These are phyloP conservation scores for Hydropsyche betteni DNA, from an alignment of 2,888 invertebrate species.

Conservation along the genomic window DNA sequence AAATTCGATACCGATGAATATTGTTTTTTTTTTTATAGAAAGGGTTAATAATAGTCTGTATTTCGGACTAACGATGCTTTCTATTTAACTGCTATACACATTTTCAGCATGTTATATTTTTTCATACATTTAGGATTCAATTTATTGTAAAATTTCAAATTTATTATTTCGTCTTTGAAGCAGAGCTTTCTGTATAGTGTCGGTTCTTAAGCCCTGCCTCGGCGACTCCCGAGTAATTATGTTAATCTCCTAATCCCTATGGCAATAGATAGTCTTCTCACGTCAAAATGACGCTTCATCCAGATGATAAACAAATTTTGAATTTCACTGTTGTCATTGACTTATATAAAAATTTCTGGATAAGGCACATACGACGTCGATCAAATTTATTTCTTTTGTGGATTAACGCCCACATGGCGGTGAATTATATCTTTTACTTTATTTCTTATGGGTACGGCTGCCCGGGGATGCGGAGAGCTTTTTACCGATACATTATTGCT, in stretches of 20 bases:
- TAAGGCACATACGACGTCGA: conserved; percentile 9
- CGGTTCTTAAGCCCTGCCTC: conserved; percentile 51
- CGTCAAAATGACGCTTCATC: conserved; percentile 24
- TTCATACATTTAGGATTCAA: not conserved
- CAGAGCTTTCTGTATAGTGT: conserved; percentile 41
- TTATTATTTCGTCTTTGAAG: conserved; percentile 14
- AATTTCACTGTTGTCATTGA: not conserved
- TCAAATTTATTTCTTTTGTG: conserved; percentile 34
- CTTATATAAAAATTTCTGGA: conserved; percentile 8
- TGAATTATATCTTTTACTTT: conserved; percentile 52
- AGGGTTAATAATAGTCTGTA: conserved; percentile 14
- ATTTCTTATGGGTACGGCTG: conserved; percentile 68
- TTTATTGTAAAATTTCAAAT: conserved; percentile 1
- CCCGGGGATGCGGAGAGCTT: conserved; percentile 71
- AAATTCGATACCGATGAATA: not conserved
- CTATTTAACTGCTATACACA: conserved; percentile 24
- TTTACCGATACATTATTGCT: conserved; percentile 71
- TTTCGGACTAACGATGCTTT: conserved; percentile 5
- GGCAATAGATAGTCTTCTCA: conserved; percentile 44
- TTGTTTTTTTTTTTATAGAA: not conserved
- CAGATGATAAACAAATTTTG: conserved; percentile 8
- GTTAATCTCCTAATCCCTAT: conserved; percentile 47
- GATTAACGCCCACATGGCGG: conserved; percentile 42
- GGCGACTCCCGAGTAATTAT: conserved; percentile 52
- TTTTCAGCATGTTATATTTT: conserved; percentile 21